These are phyloP conservation scores for Sterna hirundo DNA, from an alignment of 2,113 vertebrate species.

Conservation along the genomic window DNA sequence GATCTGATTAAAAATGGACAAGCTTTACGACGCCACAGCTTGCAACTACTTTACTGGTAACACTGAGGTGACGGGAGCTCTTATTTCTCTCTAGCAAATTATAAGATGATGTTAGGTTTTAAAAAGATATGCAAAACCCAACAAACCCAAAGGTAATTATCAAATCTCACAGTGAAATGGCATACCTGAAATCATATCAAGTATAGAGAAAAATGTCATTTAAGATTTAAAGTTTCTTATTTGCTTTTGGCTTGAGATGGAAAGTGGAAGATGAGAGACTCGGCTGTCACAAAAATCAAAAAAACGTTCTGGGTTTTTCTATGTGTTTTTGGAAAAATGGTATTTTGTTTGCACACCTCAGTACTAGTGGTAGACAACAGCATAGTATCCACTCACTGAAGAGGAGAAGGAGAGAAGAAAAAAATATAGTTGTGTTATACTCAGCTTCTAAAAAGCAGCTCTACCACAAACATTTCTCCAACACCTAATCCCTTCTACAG, in stretches of 20 bases:
- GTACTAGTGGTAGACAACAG: background rate
- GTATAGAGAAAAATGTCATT: background rate
- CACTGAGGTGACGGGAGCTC: background rate
- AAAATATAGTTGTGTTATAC: background rate
- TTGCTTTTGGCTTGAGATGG: background rate
- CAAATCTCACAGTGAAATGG: background rate
- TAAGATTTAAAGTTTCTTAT: background rate
- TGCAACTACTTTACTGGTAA: background rate
- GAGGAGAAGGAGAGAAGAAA: background rate
- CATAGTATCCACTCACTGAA: background rate
- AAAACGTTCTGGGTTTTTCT: background rate
- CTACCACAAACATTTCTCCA: background rate
- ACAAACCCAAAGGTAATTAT: background rate
- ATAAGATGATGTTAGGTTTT: background rate
- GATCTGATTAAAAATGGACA: slow-evolving; percentile 27
- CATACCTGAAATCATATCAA: background rate
- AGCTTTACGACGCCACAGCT: background rate
- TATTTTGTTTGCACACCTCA: background rate
- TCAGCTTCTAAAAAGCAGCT: background rate
- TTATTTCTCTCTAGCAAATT: background rate
- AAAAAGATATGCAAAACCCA: background rate
- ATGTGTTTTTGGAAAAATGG: background rate
- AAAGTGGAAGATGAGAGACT: background rate
- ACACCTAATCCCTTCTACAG: background rate
- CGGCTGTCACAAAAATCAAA: background rate